phyloP scores from a whole-genome alignment of 2,113 vertebrate genomes.

The Mustela nigripes region DNA sequence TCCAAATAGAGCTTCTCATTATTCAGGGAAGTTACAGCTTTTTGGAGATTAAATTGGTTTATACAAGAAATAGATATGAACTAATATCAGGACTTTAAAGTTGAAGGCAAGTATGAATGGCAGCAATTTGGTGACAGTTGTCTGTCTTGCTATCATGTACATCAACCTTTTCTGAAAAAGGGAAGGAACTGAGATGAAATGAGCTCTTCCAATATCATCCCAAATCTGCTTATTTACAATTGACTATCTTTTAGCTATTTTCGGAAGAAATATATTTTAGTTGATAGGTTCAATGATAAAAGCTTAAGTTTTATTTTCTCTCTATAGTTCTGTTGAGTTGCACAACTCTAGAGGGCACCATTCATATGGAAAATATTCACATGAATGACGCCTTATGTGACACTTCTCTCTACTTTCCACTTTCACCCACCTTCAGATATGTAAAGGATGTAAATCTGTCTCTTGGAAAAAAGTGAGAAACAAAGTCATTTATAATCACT shows the following conservation, averaged over 20 bases:
- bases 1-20: slow-evolving; percentile 28
- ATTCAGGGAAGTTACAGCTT: slow-evolving; percentile 57
- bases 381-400: neutral
- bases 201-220: neutral
- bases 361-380: neutral
- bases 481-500: neutral
- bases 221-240: neutral
- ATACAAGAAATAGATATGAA: slow-evolving; percentile 2
- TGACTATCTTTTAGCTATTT: neutral
- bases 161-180: neutral
- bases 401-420: neutral
- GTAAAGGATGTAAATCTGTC: slow-evolving; percentile 39
- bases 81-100: neutral
- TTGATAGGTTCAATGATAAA: neutral
- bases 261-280: slow-evolving; percentile 25
- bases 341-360: neutral
- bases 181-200: neutral
- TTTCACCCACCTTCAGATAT: neutral
- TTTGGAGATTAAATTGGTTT: slow-evolving; percentile 62
- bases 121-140: neutral
- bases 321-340: neutral
- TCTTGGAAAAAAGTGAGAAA: slow-evolving; percentile 23
- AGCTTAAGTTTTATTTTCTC: slow-evolving; percentile 42
- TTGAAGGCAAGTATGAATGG: neutral
- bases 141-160: neutral